Evolutionary conservation across 2,113 vertebrate species (phyloP).

Genomic region (Micromys minutus): DNA sequence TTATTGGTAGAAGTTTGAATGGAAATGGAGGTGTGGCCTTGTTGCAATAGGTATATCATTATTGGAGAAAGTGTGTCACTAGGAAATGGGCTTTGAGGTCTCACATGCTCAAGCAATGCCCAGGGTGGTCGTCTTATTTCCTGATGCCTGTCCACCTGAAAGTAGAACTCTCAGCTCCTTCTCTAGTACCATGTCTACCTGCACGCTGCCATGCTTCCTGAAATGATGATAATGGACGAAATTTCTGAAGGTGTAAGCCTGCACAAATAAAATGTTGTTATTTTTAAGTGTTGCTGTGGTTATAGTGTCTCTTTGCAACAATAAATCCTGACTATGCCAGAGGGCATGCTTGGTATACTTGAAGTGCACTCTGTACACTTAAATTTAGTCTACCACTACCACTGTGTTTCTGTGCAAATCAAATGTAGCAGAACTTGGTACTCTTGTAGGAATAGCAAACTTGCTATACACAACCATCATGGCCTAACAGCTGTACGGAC

Average conservation of each 20-base stretch:
- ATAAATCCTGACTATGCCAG: neutral
- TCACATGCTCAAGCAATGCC: neutral
- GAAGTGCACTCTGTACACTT: too few species aligned
- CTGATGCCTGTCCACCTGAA: neutral
- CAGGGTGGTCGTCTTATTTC: neutral
- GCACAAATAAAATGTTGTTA: neutral
- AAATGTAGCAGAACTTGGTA: neutral
- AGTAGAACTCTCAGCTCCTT: too few species aligned
- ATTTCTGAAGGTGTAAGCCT: neutral
- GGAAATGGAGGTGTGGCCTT: neutral
- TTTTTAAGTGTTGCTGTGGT: neutral
- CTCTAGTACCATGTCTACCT: too few species aligned
- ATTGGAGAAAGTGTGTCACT: neutral
- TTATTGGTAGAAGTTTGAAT: neutral
- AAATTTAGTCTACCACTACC: neutral
- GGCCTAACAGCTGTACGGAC: neutral
- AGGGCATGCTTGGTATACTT: too few species aligned
- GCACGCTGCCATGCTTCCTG: too few species aligned
- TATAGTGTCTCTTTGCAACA: neutral
- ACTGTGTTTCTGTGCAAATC: neutral
- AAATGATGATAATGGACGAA: neutral
- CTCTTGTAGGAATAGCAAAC: neutral
- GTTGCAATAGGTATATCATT: neutral
- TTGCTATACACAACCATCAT: neutral
- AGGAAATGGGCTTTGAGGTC: neutral